Evolutionary conservation across 1,140 invertebrate species (phyloP).

Genomic region (Frieseomelitta varia): DNA sequence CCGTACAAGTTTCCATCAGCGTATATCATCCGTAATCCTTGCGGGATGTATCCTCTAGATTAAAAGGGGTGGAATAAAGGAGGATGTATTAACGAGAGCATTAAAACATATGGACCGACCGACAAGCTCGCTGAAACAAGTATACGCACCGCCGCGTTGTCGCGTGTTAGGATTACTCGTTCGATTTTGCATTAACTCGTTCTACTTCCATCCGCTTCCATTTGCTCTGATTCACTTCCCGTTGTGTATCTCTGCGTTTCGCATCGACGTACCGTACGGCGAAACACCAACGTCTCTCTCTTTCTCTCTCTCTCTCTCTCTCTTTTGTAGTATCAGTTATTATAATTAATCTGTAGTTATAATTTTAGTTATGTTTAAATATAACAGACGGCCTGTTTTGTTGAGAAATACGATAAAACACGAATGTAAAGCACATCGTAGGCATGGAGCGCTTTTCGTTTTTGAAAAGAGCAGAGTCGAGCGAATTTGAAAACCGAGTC

Average conservation of each 20-base stretch:
- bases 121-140: slow-evolving; percentile 46
- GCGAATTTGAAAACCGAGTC: no score
- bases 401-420: no score
- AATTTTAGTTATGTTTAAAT: no score
- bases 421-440: no score
- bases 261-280: neutral
- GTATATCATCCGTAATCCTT: slow-evolving; percentile 77
- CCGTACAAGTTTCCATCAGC: slow-evolving; percentile 77
- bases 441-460: no score
- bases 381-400: no score
- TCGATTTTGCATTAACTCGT: slow-evolving; percentile 23
- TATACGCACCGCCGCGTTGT: slow-evolving; percentile 27
- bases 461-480: no score
- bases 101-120: slow-evolving; percentile 69
- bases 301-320: neutral
- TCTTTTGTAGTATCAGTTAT: no score
- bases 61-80: slow-evolving; percentile 57
- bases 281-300: neutral
- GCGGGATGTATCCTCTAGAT: slow-evolving; percentile 49
- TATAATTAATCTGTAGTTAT: no score
- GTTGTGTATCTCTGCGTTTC: neutral
- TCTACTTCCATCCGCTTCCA: neutral
- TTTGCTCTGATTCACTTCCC: neutral
- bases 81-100: slow-evolving; percentile 75
- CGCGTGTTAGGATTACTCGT: slow-evolving; percentile 50